A percentile compares a stretch with the other conserved stretches of the same genome.
phyloP scores from a whole-genome alignment of 2,797 vertebrate species.

The Acridotheres tristis region DNA sequence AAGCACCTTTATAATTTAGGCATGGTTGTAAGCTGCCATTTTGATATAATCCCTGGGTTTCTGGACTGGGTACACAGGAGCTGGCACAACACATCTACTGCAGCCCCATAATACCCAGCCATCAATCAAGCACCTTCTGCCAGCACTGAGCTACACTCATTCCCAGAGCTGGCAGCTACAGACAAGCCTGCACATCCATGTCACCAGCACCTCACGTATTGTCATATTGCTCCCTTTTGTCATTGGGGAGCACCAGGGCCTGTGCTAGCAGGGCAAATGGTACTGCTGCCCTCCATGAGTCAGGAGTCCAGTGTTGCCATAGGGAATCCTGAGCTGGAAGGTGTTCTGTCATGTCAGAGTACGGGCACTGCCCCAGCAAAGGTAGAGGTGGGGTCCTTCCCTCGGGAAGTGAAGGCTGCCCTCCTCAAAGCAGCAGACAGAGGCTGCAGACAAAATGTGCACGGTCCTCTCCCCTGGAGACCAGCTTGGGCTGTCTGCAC shows the following conservation, averaged over 20 bases:
- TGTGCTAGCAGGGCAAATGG: not conserved
- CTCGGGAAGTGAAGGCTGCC: fast-evolving
- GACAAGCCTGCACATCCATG: not conserved
- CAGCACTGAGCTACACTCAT: not conserved
- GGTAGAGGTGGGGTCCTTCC: not conserved
- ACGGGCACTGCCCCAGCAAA: not conserved
- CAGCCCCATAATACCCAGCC: not conserved
- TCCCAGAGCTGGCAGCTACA: not conserved
- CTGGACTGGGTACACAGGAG: not conserved
- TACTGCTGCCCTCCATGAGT: fast-evolving
- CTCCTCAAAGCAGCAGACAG: not conserved
- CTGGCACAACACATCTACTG: not conserved
- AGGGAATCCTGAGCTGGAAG: not conserved
- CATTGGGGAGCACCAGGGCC: not conserved
- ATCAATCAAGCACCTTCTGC: not conserved
- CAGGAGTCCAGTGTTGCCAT: fast-evolving
- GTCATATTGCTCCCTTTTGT: not conserved
- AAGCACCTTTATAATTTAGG: not conserved
- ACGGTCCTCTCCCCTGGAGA: not conserved
- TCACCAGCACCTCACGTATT: not conserved
- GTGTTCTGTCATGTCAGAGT: fast-evolving
- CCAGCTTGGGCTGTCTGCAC: not conserved
- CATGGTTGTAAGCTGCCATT: not conserved
- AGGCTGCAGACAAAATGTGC: not conserved
- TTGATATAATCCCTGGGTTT: not conserved